Percentiles rank a stretch among this genome's conserved stretches.
These are phyloP conservation scores for Zeuzera pyrina DNA, from an alignment of 2,888 invertebrate species.

Conservation along the genomic window DNA sequence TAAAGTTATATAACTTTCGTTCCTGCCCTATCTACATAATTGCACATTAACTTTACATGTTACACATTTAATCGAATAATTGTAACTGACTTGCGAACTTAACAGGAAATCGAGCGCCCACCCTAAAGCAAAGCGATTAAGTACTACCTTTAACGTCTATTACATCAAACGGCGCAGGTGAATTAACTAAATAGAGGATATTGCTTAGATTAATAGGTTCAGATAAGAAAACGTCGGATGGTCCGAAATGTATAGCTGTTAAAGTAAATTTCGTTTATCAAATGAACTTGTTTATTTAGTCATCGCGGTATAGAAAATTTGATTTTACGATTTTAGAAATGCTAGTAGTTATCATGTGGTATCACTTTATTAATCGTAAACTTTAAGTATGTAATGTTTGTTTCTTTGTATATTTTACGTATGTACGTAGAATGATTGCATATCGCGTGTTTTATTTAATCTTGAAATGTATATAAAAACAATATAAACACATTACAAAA, in stretches of 20 bases:
- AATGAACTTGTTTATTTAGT: no score
- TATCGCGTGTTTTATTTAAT: no score
- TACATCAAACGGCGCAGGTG: slow-evolving; percentile 45
- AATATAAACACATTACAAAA: no score
- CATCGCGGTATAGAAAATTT: no score
- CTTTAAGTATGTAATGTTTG: no score
- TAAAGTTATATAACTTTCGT: slow-evolving; percentile 8
- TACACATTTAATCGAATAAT: slow-evolving; percentile 21
- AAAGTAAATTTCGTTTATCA: slow-evolving; percentile 13
- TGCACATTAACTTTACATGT: slow-evolving; percentile 10
- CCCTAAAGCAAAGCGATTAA: slow-evolving; percentile 26
- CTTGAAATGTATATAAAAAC: no score
- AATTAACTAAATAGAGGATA: slow-evolving; percentile 41
- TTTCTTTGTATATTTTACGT: no score
- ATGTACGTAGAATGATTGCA: no score
- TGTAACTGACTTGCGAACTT: slow-evolving; percentile 32
- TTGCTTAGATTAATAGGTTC: slow-evolving; percentile 43
- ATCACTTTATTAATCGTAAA: no score
- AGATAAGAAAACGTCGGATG: slow-evolving; percentile 36
- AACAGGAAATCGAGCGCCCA: slow-evolving; percentile 12
- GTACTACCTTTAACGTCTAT: slow-evolving; percentile 36
- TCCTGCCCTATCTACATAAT: slow-evolving; percentile 4
- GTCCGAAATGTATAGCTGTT: slow-evolving; percentile 27
- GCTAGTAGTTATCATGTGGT: no score
- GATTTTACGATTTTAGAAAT: no score